Base-by-base conservation (phyloP, 1,140 invertebrate species). In the Drosophila simulans region DNA sequence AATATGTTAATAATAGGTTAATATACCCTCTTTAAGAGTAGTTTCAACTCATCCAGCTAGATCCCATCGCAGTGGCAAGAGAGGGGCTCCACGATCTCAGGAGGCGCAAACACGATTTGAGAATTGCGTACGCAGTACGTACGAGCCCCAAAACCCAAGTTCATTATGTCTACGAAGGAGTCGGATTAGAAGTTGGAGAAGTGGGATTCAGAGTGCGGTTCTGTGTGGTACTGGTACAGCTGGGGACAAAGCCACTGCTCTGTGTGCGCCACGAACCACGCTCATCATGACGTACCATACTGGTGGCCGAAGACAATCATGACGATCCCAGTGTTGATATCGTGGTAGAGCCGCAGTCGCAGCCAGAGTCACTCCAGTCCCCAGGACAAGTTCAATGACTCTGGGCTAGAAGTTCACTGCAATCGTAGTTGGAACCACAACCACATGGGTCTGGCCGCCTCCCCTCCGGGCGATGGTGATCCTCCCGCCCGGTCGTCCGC, bases 381-480 rank as follows among this genome's bases (percentile, higher is more conserved):
- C 46, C 83, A 89, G 84, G 84, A 89, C 88, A 77, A 84, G 84
- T 89, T 89, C 84, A 89, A 77, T 89, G 84, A 89, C 84, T 89
- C 65, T 70, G 72, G 69, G 59, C 77, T 89, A 89, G 84, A 89
- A 89, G 84, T 88, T 88, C 83, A 89, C 64, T 89, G 84, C 84
- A 80, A 82, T 81, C 68, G 83, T 65, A 86, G 81, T 77, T 73
- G 46, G 76, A 43, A 63, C 80, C 75, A 69, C 80, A 69, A 74
- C 70, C 76, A 73, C 80, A 59, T 70, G 64, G 66, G 51, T 35
- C 40, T 35, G 25, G 8, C 49, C 62, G 39, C 42, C 15, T 55
- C 63, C 63, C 34, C 65, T 42, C 52, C 31, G 48, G 45, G 25
- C 48, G 43, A 57, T 71, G 45, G 25, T 46, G 46, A 64, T 71